These are phyloP conservation scores for Podarcis raffonei DNA, from an alignment of 2,113 vertebrate genomes.

Conservation along the genomic window DNA sequence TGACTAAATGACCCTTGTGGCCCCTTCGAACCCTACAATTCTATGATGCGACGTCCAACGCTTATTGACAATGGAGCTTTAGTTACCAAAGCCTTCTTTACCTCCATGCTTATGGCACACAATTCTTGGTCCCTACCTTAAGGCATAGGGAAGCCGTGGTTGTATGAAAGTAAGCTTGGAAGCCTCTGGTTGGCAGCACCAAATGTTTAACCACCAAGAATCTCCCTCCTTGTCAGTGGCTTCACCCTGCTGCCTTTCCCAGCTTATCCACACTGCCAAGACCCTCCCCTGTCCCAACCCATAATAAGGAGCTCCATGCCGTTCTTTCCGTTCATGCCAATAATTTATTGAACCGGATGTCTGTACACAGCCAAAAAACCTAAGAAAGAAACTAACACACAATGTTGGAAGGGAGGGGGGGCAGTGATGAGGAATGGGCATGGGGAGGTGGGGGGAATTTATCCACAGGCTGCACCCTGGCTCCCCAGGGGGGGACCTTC, in stretches of 20 bases:
- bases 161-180: not conserved
- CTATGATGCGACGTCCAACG: not conserved
- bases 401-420: conserved; percentile 30
- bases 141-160: not conserved
- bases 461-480: conserved; percentile 36
- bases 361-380: conserved; percentile 79
- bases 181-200: too few relatives aligned
- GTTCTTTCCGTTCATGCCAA: conserved; percentile 74
- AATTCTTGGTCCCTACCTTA: not conserved
- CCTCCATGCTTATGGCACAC: too few relatives aligned
- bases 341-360: conserved; percentile 78
- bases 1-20: too few relatives aligned
- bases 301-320: conserved; percentile 3
- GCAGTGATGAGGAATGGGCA: not conserved
- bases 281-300: not conserved
- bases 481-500: conserved; percentile 19
- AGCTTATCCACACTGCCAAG: not conserved
- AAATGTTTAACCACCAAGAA: too few relatives aligned
- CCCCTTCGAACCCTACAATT: too few relatives aligned
- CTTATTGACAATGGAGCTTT: not conserved
- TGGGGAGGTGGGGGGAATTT: not conserved
- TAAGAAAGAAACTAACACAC: conserved; percentile 72
- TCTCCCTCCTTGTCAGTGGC: not conserved
- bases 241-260: not conserved
- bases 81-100: not conserved